Evolutionary conservation across 2,797 vertebrate genomes (phyloP).

Genomic region (Gastrophryne carolinensis): DNA sequence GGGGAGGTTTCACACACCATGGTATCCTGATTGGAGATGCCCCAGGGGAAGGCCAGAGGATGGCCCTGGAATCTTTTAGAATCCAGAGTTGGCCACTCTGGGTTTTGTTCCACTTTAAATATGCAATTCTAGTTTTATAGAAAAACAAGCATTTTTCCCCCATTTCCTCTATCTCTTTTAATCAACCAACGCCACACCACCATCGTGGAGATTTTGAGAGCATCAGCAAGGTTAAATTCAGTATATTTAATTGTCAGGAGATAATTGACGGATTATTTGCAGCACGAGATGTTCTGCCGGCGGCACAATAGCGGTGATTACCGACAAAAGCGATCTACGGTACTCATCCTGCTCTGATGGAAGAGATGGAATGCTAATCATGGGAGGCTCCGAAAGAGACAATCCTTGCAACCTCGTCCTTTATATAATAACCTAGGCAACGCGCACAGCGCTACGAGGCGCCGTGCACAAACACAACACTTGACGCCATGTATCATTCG

Average conservation of each 20-base stretch:
- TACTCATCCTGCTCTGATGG: neutral
- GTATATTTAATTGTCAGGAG: neutral
- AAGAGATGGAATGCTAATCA: neutral
- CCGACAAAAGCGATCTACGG: neutral
- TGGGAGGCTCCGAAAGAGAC: neutral
- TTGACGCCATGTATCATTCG: neutral
- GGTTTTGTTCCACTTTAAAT: too few relatives aligned
- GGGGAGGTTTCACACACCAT: too few relatives aligned
- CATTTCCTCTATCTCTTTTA: neutral
- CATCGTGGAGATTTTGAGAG: neutral
- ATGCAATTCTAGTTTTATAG: too few relatives aligned
- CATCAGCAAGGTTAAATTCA: neutral
- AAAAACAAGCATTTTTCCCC: neutral
- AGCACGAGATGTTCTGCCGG: neutral
- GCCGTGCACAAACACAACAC: conserved; percentile 2
- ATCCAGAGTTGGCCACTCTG: too few relatives aligned
- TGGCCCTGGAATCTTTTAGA: too few relatives aligned
- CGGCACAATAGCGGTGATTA: conserved; percentile 5
- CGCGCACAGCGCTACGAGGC: neutral
- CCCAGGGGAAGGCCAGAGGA: too few relatives aligned
- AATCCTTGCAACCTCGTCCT: conserved; percentile 5
- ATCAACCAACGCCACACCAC: neutral
- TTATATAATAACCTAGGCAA: conserved; percentile 25
- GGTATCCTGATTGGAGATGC: too few relatives aligned
- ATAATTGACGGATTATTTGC: neutral